Percentiles rank a stretch among this genome's conserved stretches.
phyloP scores from a whole-genome alignment of 2,113 vertebrate genomes.

The Serinus canaria region DNA sequence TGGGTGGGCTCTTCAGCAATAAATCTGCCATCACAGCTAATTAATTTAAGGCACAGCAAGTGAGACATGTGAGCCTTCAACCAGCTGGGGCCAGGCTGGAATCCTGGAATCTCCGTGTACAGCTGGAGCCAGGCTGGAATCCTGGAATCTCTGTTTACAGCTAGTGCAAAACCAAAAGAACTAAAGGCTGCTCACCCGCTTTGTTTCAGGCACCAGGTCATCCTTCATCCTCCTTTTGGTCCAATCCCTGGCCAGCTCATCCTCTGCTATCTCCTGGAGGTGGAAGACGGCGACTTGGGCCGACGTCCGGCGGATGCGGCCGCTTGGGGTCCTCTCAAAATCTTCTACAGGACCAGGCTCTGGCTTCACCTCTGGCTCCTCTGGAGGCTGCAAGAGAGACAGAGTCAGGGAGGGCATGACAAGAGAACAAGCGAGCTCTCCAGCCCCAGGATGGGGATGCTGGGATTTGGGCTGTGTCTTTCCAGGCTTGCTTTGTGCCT shows the following conservation, averaged over 20 bases:
- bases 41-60: background rate
- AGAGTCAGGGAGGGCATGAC: background rate
- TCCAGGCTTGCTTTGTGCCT: background rate
- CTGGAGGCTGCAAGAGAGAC: conserved; percentile 3
- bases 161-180: background rate
- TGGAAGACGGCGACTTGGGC: conserved; percentile 97
- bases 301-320: conserved; percentile 89
- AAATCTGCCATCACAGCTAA: background rate
- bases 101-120: rapidly evolving
- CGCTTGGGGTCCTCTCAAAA: conserved; percentile 92
- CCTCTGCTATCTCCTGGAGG: conserved; percentile 95
- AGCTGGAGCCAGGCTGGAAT: background rate
- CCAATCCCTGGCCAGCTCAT: conserved; percentile 92
- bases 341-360: conserved; percentile 75
- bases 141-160: background rate
- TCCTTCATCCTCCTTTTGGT: conserved; percentile 94
- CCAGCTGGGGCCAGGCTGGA: background rate
- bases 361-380: conserved; percentile 64
- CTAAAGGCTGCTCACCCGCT: conserved; percentile 78
- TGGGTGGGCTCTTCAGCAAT: background rate
- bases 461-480: background rate
- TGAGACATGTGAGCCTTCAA: background rate
- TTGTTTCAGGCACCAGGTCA: conserved; percentile 93
- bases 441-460: rapidly evolving
- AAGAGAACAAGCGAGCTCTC: background rate